Conservation (phyloP, 2,113 vertebrate species). For the Eptatretus burgeri region DNA sequence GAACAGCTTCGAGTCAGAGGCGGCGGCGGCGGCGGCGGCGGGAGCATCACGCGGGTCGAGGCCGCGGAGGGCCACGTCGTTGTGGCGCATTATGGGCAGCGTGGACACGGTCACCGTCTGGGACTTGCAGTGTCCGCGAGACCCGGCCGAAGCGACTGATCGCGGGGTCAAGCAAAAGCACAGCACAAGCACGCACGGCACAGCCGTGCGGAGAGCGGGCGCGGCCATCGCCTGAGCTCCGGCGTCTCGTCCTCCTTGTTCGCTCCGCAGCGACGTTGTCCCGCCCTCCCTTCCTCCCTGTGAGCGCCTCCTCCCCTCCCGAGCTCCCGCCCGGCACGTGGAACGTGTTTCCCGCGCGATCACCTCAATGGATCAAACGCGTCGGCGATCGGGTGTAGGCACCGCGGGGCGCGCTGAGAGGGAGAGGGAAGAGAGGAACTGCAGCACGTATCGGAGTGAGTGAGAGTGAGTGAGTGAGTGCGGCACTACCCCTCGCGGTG, state of each 20-base stretch:
- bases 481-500: no score
- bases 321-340: background rate
- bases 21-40: constrained; percentile 10
- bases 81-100: constrained; percentile 59
- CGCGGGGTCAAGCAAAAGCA: constrained; percentile 13
- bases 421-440: no score
- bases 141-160: constrained; percentile 14
- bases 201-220: constrained; percentile 9
- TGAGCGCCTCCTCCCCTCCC: background rate
- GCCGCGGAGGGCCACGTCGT: constrained; percentile 65
- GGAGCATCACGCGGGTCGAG: constrained; percentile 12
- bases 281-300: background rate
- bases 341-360: constrained; percentile 6
- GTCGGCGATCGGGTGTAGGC: no score
- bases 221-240: constrained; percentile 11
- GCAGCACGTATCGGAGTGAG: no score
- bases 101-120: constrained; percentile 77
- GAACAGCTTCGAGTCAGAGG: constrained; percentile 52
- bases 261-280: background rate
- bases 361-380: no score
- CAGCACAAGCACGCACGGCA: constrained; percentile 10
- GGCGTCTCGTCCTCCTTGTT: constrained; percentile 14
- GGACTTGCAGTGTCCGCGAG: constrained; percentile 24
- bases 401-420: no score
- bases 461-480: no score